A percentile compares a stretch with the other conserved stretches of the same genome.
These are phyloP conservation scores for Tipula lateralis DNA, from an alignment of 2,888 invertebrate genomes.

Conservation along the genomic window DNA sequence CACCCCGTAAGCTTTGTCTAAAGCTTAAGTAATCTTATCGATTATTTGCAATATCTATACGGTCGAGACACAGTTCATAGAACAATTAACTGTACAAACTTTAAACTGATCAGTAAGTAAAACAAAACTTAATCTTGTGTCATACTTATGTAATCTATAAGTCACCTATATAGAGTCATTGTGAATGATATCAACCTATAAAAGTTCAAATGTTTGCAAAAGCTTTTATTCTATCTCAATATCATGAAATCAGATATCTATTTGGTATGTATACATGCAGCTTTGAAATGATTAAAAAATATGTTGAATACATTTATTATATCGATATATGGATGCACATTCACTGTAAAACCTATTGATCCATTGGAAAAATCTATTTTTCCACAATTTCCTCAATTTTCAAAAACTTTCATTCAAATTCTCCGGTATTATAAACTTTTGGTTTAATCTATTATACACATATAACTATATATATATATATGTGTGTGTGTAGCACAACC, in stretches of 20 bases:
- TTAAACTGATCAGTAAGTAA: too few relatives aligned
- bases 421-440: not conserved
- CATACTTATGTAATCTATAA: too few relatives aligned
- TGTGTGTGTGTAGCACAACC: not conserved
- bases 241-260: not conserved
- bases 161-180: too few relatives aligned
- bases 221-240: too few relatives aligned
- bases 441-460: not conserved
- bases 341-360: slow-evolving; percentile 4
- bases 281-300: not conserved
- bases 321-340: not conserved
- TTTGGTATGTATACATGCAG: not conserved
- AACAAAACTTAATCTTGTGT: too few relatives aligned
- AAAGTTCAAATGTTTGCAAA: too few relatives aligned
- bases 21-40: too few relatives aligned
- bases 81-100: too few relatives aligned
- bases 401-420: not conserved
- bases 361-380: not conserved
- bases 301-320: not conserved
- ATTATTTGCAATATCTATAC: too few relatives aligned
- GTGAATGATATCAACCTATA: too few relatives aligned
- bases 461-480: not conserved
- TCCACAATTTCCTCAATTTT: not conserved
- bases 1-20: too few relatives aligned
- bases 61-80: too few relatives aligned